Conservation (phyloP, 2,888 invertebrate genomes). For the Lamellibrachia columna region DNA sequence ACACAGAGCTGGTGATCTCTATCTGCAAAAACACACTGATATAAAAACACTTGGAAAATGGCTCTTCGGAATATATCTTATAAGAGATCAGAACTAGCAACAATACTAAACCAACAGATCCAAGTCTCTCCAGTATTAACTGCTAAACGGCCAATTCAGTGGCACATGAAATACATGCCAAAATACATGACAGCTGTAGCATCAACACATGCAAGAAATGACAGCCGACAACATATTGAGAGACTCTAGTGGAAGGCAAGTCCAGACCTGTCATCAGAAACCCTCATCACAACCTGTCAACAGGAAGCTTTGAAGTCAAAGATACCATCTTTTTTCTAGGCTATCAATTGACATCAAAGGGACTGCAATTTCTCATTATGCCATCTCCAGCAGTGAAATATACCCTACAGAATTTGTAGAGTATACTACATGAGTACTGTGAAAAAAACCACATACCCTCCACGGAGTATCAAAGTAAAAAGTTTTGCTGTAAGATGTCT, state of each 20-base stretch:
- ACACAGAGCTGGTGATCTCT: no score
- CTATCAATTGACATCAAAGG: not conserved
- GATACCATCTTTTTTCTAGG: not conserved
- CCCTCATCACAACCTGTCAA: not conserved
- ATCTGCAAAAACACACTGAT: no score
- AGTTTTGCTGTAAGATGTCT: no score
- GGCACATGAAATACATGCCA: not conserved
- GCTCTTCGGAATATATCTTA: no score
- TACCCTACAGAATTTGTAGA: not conserved
- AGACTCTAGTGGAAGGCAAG: not conserved
- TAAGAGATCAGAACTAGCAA: no score
- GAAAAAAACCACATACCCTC: not conserved
- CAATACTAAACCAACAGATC: no score
- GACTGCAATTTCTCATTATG: not conserved
- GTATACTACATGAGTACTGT: not conserved
- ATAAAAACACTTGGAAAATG: not conserved
- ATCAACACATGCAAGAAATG: not conserved
- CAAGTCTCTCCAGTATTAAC: not conserved
- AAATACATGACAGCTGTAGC: not conserved
- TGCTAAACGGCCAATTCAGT: not conserved
- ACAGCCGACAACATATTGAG: not conserved
- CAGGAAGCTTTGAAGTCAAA: not conserved
- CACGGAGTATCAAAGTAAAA: not conserved
- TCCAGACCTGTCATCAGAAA: not conserved
- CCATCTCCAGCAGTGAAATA: not conserved